Base-by-base conservation (phyloP, 2,797 vertebrate genomes). In the Alosa sapidissima region DNA sequence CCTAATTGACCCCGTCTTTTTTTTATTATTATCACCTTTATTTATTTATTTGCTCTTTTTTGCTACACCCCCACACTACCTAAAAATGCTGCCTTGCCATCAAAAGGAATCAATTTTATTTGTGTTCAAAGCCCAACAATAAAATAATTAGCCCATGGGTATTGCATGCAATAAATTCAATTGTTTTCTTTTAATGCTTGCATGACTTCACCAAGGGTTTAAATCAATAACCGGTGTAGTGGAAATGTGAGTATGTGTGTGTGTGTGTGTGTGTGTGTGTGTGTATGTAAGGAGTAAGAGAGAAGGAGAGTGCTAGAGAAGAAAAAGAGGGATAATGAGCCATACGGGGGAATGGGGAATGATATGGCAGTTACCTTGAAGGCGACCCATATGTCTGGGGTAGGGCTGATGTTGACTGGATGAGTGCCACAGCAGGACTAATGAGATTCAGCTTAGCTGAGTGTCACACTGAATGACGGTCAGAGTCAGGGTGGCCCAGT, bases 381-480 rank as follows among this genome's bases (percentile, higher is more conserved):
- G 93, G 92, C 91, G 89, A 92, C 92, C 93, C 92, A 93, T 93
- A 93, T 93, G 93, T 93, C 91, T 91, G 90, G 91, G 94, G 93
- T 90, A 92, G 93, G 92, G 93, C 92, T 83, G 89, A 91, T 92
- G 92, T 93, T 92, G 93, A 93, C 91, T 91, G 94, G 93, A 94
- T 95, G 93, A 93, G 91, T 94, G 94, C 93, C 94, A 95, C 92
- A 93, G 93, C 93, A 92, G 91, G 93, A 92, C 94, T 95, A 95
- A 96, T 94, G 93, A 95, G 94, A 95, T 95, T 93, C 94, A 94
- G 93, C 93, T 95, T 94, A 94, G 92, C 90, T 91, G 92, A 91
- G 93, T 93, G 94, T 94, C 93, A 95, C 91, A 92, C 93, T 91
- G 91, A 91, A 94, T 95, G 94, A 94, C 93, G 93, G 92, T 91